phyloP scores from a whole-genome alignment of 2,797 vertebrate species.

The Phyllotis vaccarum region DNA sequence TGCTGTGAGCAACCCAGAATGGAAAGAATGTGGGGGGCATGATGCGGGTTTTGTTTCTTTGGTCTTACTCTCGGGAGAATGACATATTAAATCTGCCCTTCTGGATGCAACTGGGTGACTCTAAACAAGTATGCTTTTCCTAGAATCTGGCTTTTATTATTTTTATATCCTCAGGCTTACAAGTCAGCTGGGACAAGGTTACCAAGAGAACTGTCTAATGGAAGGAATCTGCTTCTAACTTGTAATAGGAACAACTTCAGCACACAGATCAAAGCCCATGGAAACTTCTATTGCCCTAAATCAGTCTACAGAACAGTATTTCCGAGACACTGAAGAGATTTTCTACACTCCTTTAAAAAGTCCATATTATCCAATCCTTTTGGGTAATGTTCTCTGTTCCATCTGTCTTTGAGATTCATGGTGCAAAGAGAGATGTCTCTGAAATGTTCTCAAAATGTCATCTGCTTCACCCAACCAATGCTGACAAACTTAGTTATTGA shows the following conservation, averaged over 20 bases:
- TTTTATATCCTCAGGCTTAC: slow-evolving; percentile 69
- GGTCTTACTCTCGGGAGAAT: slow-evolving; percentile 29
- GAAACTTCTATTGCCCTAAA: slow-evolving; percentile 63
- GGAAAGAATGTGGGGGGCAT: slow-evolving; percentile 71
- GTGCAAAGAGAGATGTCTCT: slow-evolving; percentile 3
- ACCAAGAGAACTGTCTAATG: slow-evolving; percentile 60
- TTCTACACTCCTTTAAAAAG: slow-evolving; percentile 20
- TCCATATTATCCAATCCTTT: slow-evolving; percentile 24
- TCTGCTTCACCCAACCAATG: slow-evolving; percentile 4
- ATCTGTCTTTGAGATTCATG: slow-evolving; percentile 39
- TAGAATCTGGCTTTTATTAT: slow-evolving; percentile 78
- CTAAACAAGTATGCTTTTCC: slow-evolving; percentile 66
- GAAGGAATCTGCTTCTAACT: slow-evolving; percentile 76
- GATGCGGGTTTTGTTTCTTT: slow-evolving; percentile 52
- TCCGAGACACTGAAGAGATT: slow-evolving; percentile 45
- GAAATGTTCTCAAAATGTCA: neutral
- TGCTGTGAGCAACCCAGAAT: slow-evolving; percentile 47
- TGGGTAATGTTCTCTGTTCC: slow-evolving; percentile 33
- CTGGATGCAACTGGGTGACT: slow-evolving; percentile 62
- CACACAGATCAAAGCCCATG: slow-evolving; percentile 68
- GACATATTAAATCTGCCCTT: slow-evolving; percentile 50
- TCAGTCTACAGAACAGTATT: neutral
- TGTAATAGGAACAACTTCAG: slow-evolving; percentile 56
- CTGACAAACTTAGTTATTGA: slow-evolving; percentile 49
- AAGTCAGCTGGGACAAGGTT: slow-evolving; percentile 63